Base-by-base conservation (phyloP, 2,113 vertebrate species). In the Labeo rohita region DNA sequence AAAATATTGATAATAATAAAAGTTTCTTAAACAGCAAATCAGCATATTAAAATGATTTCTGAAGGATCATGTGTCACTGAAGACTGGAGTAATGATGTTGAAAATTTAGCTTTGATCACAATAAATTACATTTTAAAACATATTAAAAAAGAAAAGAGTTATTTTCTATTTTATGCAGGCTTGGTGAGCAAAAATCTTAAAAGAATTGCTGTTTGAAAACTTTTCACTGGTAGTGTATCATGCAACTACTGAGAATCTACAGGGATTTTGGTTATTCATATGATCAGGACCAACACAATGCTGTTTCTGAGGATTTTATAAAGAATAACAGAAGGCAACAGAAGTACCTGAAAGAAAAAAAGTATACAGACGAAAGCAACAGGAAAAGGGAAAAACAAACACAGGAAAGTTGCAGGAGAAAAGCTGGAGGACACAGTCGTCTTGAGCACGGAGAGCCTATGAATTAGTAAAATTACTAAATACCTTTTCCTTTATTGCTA, bases 401-500 rank as follows among this genome's bases (percentile, higher is more conserved):
- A 47, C 28, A 66, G 39, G 23, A 61, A 1, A 61, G 36, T 68
- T 36, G 82, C 23, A 70, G 76, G 49, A 13, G 59, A 76, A 77
- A 80, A 56, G 47, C 5, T 83, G 59, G 39, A 87, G 56, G 34
- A 84, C 15, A 80, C 39, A 84, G 43, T 78, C 63, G 34, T 87
- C 82, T 72, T 16, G 45, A 66, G 80, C 34, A 28, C 12, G 47
- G 13, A 80, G 45, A 86, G 63, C 50, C 83, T 54, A 49, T 52
- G 11, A 79, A 63, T 87, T 78, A 56, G 72, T 75, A 66, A 61
- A 49, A 66, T 88, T 83, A 86, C 84, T 90, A 88, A 90, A 92
- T 93, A 94, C 92, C 93, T 94, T 93, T 92, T 90, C 78, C 86
- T 92, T 91, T 94, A 92, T 93, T 92, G 93, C 92, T 93, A 88